These are phyloP conservation scores for Euproctis similis DNA, from an alignment of 2,888 invertebrate species.

Conservation along the genomic window DNA sequence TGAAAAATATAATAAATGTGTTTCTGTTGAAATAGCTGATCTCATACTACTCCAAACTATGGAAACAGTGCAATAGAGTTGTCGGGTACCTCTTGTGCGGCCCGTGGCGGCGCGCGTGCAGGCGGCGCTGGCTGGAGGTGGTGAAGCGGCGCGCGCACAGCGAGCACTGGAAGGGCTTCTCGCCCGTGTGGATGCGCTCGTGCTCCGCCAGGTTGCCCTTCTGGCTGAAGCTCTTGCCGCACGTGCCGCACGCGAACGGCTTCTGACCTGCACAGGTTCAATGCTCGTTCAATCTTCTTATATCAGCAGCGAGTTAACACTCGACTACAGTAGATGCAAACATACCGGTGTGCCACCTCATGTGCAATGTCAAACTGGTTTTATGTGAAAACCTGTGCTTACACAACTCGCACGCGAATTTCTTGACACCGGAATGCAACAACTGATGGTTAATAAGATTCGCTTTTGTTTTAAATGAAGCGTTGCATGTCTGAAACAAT, in stretches of 20 bases:
- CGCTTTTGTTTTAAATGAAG: conserved; percentile 82
- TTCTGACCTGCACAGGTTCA: conserved; percentile 74
- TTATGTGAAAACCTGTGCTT: conserved; percentile 85
- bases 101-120: conserved; percentile 76
- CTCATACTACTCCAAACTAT: too few relatives aligned
- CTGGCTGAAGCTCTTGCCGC: conserved; percentile 84
- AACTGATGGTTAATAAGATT: conserved; percentile 83
- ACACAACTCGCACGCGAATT: conserved; percentile 82
- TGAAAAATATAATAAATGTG: too few relatives aligned
- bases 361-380: conserved; percentile 84
- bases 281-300: background rate
- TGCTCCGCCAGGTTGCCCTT: conserved; percentile 87
- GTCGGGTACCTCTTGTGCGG: too few relatives aligned
- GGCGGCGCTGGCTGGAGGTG: conserved; percentile 82
- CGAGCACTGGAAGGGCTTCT: conserved; percentile 84
- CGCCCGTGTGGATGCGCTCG: conserved; percentile 84
- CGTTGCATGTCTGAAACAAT: conserved; percentile 56
- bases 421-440: conserved; percentile 83
- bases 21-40: too few relatives aligned
- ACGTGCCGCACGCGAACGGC: conserved; percentile 80
- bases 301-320: too few relatives aligned
- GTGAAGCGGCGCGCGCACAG: conserved; percentile 82
- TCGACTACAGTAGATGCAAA: background rate
- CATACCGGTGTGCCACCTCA: conserved; percentile 79
- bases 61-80: too few relatives aligned